phyloP scores from a whole-genome alignment of 2,888 invertebrate genomes.

The Anthrax anthrax region DNA sequence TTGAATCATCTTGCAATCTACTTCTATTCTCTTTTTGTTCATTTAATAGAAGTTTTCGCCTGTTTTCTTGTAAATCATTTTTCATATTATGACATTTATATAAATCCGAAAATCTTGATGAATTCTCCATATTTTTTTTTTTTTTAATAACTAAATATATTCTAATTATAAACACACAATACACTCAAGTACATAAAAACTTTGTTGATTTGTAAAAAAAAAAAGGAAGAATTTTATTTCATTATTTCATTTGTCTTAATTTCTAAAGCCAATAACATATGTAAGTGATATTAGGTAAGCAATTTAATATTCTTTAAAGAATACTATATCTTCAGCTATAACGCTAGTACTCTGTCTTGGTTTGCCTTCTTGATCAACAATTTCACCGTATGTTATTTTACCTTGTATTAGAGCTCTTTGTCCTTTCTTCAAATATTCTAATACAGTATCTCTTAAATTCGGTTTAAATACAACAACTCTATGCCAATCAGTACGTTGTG shows the following conservation, averaged over 20 bases:
- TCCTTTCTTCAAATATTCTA: constrained; percentile 70
- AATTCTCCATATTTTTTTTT: neutral
- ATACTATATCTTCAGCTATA: constrained; percentile 76
- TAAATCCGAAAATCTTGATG: constrained; percentile 2
- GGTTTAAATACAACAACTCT: constrained; percentile 77
- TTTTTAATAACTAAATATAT: too few species aligned
- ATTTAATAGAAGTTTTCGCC: constrained; percentile 20
- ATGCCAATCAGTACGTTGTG: constrained; percentile 88
- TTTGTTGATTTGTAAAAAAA: too few species aligned
- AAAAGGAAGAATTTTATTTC: neutral
- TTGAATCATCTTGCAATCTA: constrained; percentile 19
- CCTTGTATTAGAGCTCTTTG: constrained; percentile 72
- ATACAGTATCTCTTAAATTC: constrained; percentile 60
- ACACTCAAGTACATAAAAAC: too few species aligned
- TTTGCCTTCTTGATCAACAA: constrained; percentile 62
- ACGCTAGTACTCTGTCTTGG: constrained; percentile 59
- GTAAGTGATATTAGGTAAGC: neutral
- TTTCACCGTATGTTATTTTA: constrained; percentile 69
- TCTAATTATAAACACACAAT: too few species aligned
- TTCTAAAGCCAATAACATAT: neutral
- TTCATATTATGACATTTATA: constrained; percentile 1
- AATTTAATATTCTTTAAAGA: constrained; percentile 42
- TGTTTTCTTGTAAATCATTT: constrained; percentile 18
- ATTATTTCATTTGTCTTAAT: neutral
- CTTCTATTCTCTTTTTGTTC: constrained; percentile 26